Conservation (phyloP, 1,140 invertebrate genomes). For the Drosophila orosa region DNA sequence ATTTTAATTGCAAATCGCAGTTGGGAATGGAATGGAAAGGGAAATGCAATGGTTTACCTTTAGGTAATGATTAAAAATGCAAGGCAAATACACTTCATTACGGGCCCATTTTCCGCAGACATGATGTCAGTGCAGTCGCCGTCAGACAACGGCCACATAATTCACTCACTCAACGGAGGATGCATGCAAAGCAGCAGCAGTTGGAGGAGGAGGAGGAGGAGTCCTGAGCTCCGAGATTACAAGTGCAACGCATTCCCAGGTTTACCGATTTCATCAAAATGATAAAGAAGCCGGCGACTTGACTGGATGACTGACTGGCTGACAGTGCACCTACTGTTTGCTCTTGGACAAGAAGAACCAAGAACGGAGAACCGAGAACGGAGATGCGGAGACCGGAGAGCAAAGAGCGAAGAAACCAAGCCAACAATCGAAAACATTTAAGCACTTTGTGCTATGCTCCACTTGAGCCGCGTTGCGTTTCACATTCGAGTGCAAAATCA, state of each 20-base stretch:
- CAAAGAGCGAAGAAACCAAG: slow-evolving; percentile 20
- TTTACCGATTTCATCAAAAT: slow-evolving; percentile 80
- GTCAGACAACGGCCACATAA: slow-evolving; percentile 66
- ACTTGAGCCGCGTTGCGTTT: slow-evolving; percentile 81
- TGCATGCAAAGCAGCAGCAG: slow-evolving; percentile 63
- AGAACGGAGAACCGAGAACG: slow-evolving; percentile 12
- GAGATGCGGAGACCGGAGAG: slow-evolving; percentile 56
- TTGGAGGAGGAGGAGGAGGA: slow-evolving; percentile 4
- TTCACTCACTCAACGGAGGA: slow-evolving; percentile 64
- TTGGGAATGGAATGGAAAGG: slow-evolving; percentile 16
- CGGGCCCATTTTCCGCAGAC: slow-evolving; percentile 68
- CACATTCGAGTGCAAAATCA: slow-evolving; percentile 82
- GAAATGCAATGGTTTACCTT: slow-evolving; percentile 5
- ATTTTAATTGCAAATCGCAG: slow-evolving; percentile 79
- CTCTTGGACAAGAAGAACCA: slow-evolving; percentile 35
- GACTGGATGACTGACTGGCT: slow-evolving; percentile 49
- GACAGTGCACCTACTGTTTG: slow-evolving; percentile 71
- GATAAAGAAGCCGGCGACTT: slow-evolving; percentile 70
- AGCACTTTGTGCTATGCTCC: slow-evolving; percentile 81
- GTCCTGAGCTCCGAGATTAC: slow-evolving; percentile 53
- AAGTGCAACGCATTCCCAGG: slow-evolving; percentile 81
- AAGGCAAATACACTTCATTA: slow-evolving; percentile 77
- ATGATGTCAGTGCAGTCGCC: slow-evolving; percentile 55
- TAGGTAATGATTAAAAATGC: slow-evolving; percentile 65
- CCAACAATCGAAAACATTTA: slow-evolving; percentile 80